Evolutionary conservation across 2,888 invertebrate genomes (phyloP).

Genomic region (Pharmacophagus antenor): DNA sequence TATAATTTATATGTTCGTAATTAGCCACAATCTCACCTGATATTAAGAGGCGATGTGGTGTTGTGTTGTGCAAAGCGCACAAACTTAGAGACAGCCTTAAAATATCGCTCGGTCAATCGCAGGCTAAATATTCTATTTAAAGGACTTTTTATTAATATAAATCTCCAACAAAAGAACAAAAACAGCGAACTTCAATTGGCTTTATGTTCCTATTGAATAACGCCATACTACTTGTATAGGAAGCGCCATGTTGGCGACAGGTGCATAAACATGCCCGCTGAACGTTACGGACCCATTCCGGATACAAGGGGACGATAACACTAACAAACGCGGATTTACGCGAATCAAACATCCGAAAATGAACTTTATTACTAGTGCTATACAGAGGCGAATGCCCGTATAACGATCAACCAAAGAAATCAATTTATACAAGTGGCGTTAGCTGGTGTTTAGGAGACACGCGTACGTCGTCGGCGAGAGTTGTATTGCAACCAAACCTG

Average conservation of each 20-base stretch:
- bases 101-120: too few relatives aligned
- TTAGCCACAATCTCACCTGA: too few relatives aligned
- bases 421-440: slow-evolving; percentile 38
- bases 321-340: slow-evolving; percentile 35
- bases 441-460: slow-evolving; percentile 31
- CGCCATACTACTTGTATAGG: slow-evolving; percentile 25
- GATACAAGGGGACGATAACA: slow-evolving; percentile 46
- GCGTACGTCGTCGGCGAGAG: neutral
- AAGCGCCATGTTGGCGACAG: slow-evolving; percentile 58
- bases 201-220: slow-evolving; percentile 31
- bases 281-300: slow-evolving; percentile 46
- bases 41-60: too few relatives aligned
- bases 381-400: slow-evolving; percentile 4
- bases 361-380: slow-evolving; percentile 31
- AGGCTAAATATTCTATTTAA: too few relatives aligned
- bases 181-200: slow-evolving; percentile 32
- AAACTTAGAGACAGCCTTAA: too few relatives aligned
- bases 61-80: too few relatives aligned
- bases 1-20: too few relatives aligned
- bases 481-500: slow-evolving; percentile 16
- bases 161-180: slow-evolving; percentile 2
- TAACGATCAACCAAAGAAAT: slow-evolving; percentile 26
- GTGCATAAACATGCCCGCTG: slow-evolving; percentile 59
- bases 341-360: slow-evolving; percentile 23
- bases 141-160: too few relatives aligned